These are phyloP conservation scores for Brenthis hecate DNA, from an alignment of 2,888 invertebrate genomes.

Conservation along the genomic window DNA sequence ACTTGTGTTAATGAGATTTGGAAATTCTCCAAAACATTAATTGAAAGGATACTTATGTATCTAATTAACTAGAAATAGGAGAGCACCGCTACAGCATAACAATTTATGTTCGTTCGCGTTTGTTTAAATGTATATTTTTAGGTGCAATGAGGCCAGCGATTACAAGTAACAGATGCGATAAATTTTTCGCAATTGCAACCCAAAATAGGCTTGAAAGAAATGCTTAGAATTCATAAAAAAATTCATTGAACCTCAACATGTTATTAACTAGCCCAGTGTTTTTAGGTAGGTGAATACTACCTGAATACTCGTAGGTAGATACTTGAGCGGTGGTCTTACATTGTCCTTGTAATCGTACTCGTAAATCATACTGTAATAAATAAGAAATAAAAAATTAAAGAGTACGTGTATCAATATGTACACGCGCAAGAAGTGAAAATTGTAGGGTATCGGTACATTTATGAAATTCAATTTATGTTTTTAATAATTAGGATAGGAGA, in stretches of 20 bases:
- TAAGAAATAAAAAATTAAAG: no score
- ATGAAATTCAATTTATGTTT: no score
- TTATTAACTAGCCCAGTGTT: neutral
- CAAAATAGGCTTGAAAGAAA: constrained; percentile 14
- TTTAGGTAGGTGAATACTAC: no score
- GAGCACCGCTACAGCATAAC: neutral
- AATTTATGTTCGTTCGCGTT: constrained; percentile 20
- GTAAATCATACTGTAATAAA: no score
- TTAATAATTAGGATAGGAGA: no score
- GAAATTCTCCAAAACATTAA: neutral
- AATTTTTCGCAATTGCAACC: constrained; percentile 23
- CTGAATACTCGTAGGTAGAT: no score
- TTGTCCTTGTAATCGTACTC: no score
- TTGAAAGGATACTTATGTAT: constrained; percentile 2
- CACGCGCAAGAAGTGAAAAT: no score
- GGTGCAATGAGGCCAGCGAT: constrained; percentile 31
- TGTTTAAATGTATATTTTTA: constrained; percentile 33
- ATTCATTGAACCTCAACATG: neutral
- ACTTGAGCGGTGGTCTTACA: no score
- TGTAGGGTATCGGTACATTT: no score
- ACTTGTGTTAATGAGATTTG: neutral
- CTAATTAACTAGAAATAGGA: constrained; percentile 8
- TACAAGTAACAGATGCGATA: constrained; percentile 35
- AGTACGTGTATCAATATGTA: no score
- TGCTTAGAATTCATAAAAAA: neutral